Evolutionary conservation across 2,113 vertebrate species (phyloP).

Genomic region (Periophthalmodon schlosseri): DNA sequence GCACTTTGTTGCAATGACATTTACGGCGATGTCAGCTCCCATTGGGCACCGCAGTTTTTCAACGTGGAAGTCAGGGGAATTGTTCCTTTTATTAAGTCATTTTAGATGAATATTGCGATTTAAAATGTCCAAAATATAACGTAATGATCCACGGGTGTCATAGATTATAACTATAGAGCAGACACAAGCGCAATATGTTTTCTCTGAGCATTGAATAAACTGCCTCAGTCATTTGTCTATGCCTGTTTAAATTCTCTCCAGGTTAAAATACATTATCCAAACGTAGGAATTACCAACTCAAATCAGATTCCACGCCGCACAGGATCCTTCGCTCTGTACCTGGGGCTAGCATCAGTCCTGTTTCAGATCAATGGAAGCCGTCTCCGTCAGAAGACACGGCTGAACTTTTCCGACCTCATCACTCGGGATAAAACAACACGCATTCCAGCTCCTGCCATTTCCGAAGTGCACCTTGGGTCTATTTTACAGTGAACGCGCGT

Average conservation of each 20-base stretch:
- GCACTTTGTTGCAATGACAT: too few relatives aligned
- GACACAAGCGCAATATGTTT: too few relatives aligned
- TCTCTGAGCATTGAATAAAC: too few relatives aligned
- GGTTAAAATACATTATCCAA: neutral
- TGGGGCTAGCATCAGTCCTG: slow-evolving; percentile 40
- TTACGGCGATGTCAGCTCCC: too few relatives aligned
- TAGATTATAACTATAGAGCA: neutral
- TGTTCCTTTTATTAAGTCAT: too few relatives aligned
- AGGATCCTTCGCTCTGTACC: slow-evolving; percentile 18
- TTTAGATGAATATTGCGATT: too few relatives aligned
- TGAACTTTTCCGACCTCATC: slow-evolving; percentile 63
- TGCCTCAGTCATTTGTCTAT: neutral
- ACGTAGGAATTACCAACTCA: neutral
- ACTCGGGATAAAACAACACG: slow-evolving; percentile 61
- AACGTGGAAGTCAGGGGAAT: too few relatives aligned
- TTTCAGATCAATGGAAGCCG: slow-evolving; percentile 60
- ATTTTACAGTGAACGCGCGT: slow-evolving; percentile 62
- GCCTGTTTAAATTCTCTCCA: neutral
- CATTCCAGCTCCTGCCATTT: slow-evolving; percentile 61
- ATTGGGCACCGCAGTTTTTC: too few relatives aligned
- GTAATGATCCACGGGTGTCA: too few relatives aligned
- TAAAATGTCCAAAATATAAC: too few relatives aligned
- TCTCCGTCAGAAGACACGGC: slow-evolving; percentile 54
- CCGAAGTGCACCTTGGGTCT: slow-evolving; percentile 68
- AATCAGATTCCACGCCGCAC: slow-evolving; percentile 3